These are phyloP conservation scores for Parnassius smintheus DNA, from an alignment of 2,888 invertebrate genomes.

Conservation along the genomic window DNA sequence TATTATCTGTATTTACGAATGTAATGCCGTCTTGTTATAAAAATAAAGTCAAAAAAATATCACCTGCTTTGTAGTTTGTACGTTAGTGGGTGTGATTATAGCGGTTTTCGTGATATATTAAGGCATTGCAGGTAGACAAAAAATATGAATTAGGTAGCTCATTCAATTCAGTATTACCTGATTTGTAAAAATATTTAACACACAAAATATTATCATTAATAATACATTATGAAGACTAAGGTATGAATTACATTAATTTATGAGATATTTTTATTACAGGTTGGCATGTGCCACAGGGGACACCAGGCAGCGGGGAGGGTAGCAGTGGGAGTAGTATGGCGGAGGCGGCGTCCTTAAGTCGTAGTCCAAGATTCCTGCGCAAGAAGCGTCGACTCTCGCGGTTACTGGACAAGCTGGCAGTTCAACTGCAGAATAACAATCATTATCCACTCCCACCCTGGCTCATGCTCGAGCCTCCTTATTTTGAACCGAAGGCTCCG, in stretches of 20 bases:
- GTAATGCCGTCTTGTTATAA: constrained; percentile 42
- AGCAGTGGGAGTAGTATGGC: constrained; percentile 70
- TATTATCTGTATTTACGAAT: constrained; percentile 48
- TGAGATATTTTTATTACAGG: constrained; percentile 44
- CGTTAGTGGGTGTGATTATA: neutral
- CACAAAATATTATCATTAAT: no score
- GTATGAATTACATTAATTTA: no score
- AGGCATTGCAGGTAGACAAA: neutral
- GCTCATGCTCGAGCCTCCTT: constrained; percentile 50
- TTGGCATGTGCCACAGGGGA: constrained; percentile 45
- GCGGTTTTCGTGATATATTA: neutral
- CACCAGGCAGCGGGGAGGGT: constrained; percentile 47
- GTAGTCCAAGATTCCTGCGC: constrained; percentile 72
- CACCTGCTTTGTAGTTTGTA: constrained; percentile 48
- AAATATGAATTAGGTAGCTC: no score
- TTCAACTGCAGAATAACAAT: constrained; percentile 65
- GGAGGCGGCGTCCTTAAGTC: constrained; percentile 60
- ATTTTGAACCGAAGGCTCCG: constrained; percentile 40
- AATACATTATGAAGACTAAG: no score
- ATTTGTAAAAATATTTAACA: no score
- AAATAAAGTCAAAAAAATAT: constrained; percentile 42
- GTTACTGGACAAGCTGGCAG: constrained; percentile 87
- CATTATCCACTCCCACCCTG: constrained; percentile 56
- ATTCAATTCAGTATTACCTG: no score
- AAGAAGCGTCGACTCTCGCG: constrained; percentile 90